A percentile compares a stretch with the other conserved stretches of the same genome.
These are phyloP conservation scores for Cistogaster globosa DNA, from an alignment of 2,888 invertebrate genomes.

Conservation along the genomic window DNA sequence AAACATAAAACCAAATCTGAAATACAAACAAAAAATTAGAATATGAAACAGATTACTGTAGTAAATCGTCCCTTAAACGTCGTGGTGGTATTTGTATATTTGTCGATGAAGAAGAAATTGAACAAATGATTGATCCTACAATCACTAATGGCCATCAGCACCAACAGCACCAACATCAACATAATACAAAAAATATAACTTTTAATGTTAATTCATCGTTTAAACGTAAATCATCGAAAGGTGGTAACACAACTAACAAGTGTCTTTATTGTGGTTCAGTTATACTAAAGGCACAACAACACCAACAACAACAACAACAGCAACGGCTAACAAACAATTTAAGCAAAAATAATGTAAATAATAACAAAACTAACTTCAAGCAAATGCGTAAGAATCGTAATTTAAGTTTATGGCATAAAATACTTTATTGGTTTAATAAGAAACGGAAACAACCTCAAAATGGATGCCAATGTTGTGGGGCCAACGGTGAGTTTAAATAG, in stretches of 20 bases:
- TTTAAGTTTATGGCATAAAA: constrained; percentile 80
- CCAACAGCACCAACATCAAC: constrained; percentile 69
- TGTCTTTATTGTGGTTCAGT: constrained; percentile 79
- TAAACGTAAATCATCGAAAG: constrained; percentile 70
- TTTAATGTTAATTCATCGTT: constrained; percentile 62
- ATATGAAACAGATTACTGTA: constrained; percentile 77
- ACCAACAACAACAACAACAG: too few species aligned
- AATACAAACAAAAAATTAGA: constrained; percentile 41
- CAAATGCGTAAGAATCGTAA: constrained; percentile 71
- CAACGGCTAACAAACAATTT: constrained; percentile 51
- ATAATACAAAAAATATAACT: constrained; percentile 68
- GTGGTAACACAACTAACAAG: constrained; percentile 73
- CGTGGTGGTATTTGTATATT: constrained; percentile 83
- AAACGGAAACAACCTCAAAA: constrained; percentile 78
- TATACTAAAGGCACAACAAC: constrained; percentile 52
- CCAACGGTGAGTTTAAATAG: constrained; percentile 81
- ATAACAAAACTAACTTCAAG: constrained; percentile 72
- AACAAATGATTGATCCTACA: constrained; percentile 80
- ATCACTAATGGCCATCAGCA: constrained; percentile 72
- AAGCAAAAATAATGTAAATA: constrained; percentile 68
- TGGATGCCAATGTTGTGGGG: constrained; percentile 82
- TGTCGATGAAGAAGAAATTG: constrained; percentile 82
- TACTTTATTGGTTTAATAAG: constrained; percentile 78
- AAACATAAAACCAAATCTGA: constrained; percentile 26
- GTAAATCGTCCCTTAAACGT: constrained; percentile 82